phyloP scores from a whole-genome alignment of 2,113 vertebrate genomes.

The Mystacornis crossleyi region DNA sequence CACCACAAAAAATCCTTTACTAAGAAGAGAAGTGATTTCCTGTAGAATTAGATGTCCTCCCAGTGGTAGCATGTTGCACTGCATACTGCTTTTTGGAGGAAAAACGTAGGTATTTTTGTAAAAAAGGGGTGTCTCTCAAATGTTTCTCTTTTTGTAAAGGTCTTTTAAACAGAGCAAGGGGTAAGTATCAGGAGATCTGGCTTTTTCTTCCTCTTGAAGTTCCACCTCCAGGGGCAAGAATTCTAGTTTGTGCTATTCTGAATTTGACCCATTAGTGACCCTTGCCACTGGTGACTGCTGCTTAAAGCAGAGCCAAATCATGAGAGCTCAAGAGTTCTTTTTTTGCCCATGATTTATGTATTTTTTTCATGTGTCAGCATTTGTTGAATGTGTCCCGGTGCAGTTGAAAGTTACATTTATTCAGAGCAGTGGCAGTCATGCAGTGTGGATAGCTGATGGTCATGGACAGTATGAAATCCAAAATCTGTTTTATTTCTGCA shows the following conservation, averaged over 20 bases:
- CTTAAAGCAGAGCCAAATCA: neutral
- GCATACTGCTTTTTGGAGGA: neutral
- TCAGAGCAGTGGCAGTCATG: neutral
- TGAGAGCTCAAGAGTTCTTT: neutral
- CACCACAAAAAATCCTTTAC: neutral
- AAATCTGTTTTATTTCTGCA: constrained; percentile 67
- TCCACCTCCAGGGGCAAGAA: neutral
- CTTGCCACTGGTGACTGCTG: neutral
- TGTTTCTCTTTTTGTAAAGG: neutral
- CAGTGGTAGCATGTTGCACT: neutral
- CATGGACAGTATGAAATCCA: neutral
- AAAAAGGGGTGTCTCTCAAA: neutral
- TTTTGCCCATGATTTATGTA: neutral
- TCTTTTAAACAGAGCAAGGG: neutral
- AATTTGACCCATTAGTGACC: neutral
- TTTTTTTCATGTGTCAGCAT: neutral
- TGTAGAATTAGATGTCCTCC: constrained; percentile 12
- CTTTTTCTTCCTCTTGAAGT: neutral
- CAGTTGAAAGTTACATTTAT: neutral
- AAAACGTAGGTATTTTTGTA: neutral
- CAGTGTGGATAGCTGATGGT: neutral
- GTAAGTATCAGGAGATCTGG: neutral
- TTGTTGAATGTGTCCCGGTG: neutral
- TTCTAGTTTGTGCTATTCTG: neutral
- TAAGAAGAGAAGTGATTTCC: neutral